Evolutionary conservation across 1,140 invertebrate genomes (phyloP), one percentile per base, ranked within the genome.

Genomic region (Globodera ellingtonae): DNA sequence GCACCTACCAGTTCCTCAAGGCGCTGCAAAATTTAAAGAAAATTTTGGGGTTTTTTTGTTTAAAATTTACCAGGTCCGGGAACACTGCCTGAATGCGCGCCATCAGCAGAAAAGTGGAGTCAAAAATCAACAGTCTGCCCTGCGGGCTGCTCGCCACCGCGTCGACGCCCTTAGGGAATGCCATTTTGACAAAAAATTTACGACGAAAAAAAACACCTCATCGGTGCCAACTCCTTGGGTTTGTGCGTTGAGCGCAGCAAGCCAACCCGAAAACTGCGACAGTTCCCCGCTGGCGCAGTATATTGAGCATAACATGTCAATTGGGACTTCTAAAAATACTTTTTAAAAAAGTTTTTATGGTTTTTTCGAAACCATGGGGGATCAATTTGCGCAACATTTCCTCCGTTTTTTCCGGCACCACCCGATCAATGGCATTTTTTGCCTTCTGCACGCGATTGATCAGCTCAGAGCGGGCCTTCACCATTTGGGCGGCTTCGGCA

Each of bases 101-200:
- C 48, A 82, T 67, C 69, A 82, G 72, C 67, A 83, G 62, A 77
- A 81, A 82, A 24, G 81, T 82, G 10, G 80, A 78, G 56, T 82
- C 81, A 56, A 82, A 82, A 73, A 82, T 84, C 9, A 82, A 47
- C 44, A 82, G 52, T 15, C 81, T 4, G 3, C 62, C 75, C 46
- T 77, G 75, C 1, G 24, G 24, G 50, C 48, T 77, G 24, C 52
- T 75, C 47, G 67, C 82, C 52, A 67, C 35, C n/a, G 56, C 81
- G 6, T 72, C 66, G 18, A 66, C 52, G 59, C 75, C 71, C 21
- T 70, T 35, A 70, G 67, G 35, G 24, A 10, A 10, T 15, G 35
- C n/a, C 4, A 13, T 69, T 5, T 44, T 69, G 6, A 52, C 8
- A 52, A 6, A 10, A 52, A 52, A 7, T 52, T 15, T n/a, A n/a